These are phyloP conservation scores for Nephila pilipes DNA, from an alignment of 1,140 invertebrate species.

Conservation along the genomic window DNA sequence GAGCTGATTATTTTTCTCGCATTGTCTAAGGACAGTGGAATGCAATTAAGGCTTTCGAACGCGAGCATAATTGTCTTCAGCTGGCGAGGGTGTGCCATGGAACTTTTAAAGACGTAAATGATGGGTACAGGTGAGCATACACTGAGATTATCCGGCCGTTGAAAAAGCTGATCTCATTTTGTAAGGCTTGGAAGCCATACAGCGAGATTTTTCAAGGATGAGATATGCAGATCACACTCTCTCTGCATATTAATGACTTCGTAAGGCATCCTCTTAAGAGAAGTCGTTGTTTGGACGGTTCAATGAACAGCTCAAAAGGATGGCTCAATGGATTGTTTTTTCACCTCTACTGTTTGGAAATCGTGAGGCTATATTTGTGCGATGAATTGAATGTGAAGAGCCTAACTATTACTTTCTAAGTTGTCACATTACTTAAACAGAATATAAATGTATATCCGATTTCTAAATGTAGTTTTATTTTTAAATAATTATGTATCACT, in stretches of 20 bases:
- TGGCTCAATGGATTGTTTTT: background rate
- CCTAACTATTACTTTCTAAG: too few species aligned
- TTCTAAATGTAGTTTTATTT: too few species aligned
- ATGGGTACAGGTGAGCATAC: background rate
- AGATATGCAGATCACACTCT: background rate
- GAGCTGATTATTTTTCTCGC: background rate
- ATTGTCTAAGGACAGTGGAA: background rate
- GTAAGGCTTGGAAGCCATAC: slow-evolving; percentile 19
- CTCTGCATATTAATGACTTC: background rate
- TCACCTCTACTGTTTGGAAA: too few species aligned
- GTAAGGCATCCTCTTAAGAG: background rate
- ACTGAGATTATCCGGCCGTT: background rate
- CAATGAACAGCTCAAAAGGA: background rate
- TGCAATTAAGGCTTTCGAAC: background rate
- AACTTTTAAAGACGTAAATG: background rate
- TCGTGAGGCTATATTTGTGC: too few species aligned
- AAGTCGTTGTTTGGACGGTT: background rate
- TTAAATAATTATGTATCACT: too few species aligned
- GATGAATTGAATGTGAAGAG: too few species aligned
- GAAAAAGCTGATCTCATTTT: background rate
- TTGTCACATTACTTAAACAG: too few species aligned
- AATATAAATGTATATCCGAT: too few species aligned
- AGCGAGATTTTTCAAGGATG: background rate
- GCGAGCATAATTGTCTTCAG: background rate
- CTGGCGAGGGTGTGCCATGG: background rate